These are phyloP conservation scores for Elymnias hypermnestra DNA, from an alignment of 1,140 invertebrate species.

Conservation along the genomic window DNA sequence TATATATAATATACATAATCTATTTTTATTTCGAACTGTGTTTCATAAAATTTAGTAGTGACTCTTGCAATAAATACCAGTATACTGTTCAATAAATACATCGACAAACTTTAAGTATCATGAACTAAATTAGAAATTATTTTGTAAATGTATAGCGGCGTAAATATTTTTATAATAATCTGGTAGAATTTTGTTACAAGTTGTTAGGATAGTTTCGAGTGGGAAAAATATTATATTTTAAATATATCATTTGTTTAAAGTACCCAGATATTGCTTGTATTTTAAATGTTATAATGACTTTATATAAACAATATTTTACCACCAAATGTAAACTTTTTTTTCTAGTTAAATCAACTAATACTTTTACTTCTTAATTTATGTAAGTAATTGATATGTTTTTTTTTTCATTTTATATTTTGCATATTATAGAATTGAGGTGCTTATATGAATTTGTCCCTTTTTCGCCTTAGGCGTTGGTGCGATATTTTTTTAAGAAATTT, in stretches of 20 bases:
- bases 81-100: constrained; percentile 5
- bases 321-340: constrained; percentile 7
- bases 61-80: constrained; percentile 1
- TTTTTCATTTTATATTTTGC: constrained; percentile 36
- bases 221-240: background rate
- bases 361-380: constrained; percentile 17
- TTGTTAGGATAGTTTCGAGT: background rate
- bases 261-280: no score
- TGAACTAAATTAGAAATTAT: constrained; percentile 8
- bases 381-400: constrained; percentile 16
- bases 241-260: no score
- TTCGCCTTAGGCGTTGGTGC: constrained; percentile 36
- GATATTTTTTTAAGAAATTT: constrained; percentile 47
- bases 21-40: constrained; percentile 35
- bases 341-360: constrained; percentile 12
- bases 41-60: background rate
- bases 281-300: no score
- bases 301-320: constrained; percentile 7
- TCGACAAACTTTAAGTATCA: constrained; percentile 9
- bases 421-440: constrained; percentile 52
- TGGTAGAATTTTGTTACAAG: constrained; percentile 6
- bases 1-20: no score
- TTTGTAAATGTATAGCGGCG: constrained; percentile 6
- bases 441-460: constrained; percentile 38
- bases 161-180: constrained; percentile 21